Evolutionary conservation across 2,113 vertebrate species (phyloP), one percentile per base, ranked within the genome.

Genomic region (Thomomys bottae): DNA sequence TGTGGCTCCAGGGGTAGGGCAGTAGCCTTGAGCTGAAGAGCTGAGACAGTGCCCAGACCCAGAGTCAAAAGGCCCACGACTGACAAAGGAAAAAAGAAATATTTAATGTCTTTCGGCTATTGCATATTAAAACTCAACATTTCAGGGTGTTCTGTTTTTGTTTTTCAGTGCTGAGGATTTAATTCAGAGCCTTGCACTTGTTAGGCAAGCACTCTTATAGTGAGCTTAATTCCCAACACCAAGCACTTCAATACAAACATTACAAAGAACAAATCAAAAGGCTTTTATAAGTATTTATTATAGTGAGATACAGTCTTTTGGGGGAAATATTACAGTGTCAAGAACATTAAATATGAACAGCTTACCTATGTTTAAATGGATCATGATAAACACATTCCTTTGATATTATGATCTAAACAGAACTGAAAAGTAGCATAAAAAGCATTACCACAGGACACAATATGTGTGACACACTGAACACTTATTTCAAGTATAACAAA

Each of bases 261-360:
- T 75, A 34, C 40, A 49, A 78, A 70, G 12, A 92, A 82, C 9
- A 15, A 70, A 49, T 7, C 57, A 73, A 8, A 40, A 83, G 68
- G 49, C 1, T 38, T 88, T 86, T 36, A 79, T 34, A 72, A 83
- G 76, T 57, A 76, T 92, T 94, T 95, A 92, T 89, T 91, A 78
- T 12, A 20, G 49, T 54, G 4, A 10, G 28, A 64, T 84, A 68
- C 83, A 18, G 0, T 83, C 87, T 79, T 78, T 1, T n/a, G 12
- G 11, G 26, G 8, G 8, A 68, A 85, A 84, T 72, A 0, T 11
- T 30, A 86, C 49, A 71, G 76, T 75, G 49, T 89, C 81, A 71
- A 26, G 38, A 85, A 61, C 24, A 66, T 54, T 73, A 59, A 71
- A 40, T 70, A n/a, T 85, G 14, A 73, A 38, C 28, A 20, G 2